Percentiles rank a stretch among this genome's conserved stretches.
phyloP scores from a whole-genome alignment of 2,797 vertebrate species.

The Masticophis lateralis region DNA sequence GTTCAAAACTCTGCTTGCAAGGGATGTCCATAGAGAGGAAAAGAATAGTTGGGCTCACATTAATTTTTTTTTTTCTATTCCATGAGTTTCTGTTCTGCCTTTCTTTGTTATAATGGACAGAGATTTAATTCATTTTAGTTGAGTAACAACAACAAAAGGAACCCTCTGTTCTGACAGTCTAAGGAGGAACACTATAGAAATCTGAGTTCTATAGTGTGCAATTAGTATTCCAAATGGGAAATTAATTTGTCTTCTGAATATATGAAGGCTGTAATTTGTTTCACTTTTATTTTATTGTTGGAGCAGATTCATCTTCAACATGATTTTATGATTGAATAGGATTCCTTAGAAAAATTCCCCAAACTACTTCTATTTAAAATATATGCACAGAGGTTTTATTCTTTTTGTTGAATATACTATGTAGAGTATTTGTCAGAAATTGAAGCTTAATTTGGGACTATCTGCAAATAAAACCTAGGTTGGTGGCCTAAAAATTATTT shows the following conservation, averaged over 20 bases:
- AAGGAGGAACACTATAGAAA: slow-evolving; percentile 32
- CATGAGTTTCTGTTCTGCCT: not conserved
- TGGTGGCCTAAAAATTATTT: slow-evolving; percentile 40
- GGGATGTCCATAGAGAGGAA: not conserved
- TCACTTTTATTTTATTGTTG: slow-evolving; percentile 79
- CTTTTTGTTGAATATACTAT: slow-evolving; percentile 51
- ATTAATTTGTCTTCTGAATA: slow-evolving; percentile 74
- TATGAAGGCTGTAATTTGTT: slow-evolving; percentile 72
- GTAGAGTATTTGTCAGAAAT: slow-evolving; percentile 52
- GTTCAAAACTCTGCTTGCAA: slow-evolving; percentile 16
- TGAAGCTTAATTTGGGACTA: slow-evolving; percentile 46
- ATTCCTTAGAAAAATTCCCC: slow-evolving; percentile 71
- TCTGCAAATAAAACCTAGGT: slow-evolving; percentile 10
- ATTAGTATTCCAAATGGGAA: slow-evolving; percentile 80
- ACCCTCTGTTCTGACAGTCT: not conserved
- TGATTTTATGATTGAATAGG: slow-evolving; percentile 77
- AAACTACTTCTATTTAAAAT: slow-evolving; percentile 61
- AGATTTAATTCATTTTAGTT: not conserved
- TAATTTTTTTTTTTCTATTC: slow-evolving; percentile 5
- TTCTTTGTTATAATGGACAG: not conserved
- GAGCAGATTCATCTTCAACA: slow-evolving; percentile 74
- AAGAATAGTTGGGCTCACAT: not conserved
- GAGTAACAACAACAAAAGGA: not conserved
- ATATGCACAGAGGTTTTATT: slow-evolving; percentile 11
- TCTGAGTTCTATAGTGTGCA: slow-evolving; percentile 49